phyloP scores from a whole-genome alignment of 1,140 invertebrate species.

The Papilio glaucus region DNA sequence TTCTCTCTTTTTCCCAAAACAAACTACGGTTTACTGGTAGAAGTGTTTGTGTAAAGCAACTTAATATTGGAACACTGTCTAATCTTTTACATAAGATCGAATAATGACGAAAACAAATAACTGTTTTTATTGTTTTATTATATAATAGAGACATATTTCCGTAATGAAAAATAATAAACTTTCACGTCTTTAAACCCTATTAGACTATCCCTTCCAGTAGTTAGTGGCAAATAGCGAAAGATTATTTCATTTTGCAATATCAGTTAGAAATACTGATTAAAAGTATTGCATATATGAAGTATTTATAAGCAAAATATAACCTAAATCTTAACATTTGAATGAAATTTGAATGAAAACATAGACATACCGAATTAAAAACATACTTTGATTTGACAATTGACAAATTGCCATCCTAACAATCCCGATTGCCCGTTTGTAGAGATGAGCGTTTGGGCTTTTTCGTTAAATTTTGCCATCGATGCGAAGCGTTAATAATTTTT shows the following conservation, averaged over 20 bases:
- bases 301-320: constrained; percentile 13
- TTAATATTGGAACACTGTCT: constrained; percentile 30
- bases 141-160: constrained; percentile 13
- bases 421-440: too few species aligned
- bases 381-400: background rate
- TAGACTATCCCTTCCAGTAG: background rate
- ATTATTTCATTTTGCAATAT: constrained; percentile 52
- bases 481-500: too few species aligned
- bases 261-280: too few species aligned
- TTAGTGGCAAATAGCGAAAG: too few species aligned
- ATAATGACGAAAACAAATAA: constrained; percentile 18
- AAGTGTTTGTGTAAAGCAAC: constrained; percentile 6
- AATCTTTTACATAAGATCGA: constrained; percentile 24
- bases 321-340: too few species aligned
- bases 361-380: too few species aligned
- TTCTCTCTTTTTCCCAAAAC: constrained; percentile 86
- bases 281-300: too few species aligned
- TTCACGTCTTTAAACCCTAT: background rate
- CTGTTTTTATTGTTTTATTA: constrained; percentile 26
- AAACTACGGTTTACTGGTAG: constrained; percentile 39
- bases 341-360: too few species aligned
- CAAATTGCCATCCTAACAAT: too few species aligned
- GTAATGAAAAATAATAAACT: background rate
- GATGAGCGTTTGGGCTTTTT: too few species aligned
- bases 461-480: too few species aligned